Conservation (phyloP, 2,888 invertebrate species). For the Mamestra brassicae region DNA sequence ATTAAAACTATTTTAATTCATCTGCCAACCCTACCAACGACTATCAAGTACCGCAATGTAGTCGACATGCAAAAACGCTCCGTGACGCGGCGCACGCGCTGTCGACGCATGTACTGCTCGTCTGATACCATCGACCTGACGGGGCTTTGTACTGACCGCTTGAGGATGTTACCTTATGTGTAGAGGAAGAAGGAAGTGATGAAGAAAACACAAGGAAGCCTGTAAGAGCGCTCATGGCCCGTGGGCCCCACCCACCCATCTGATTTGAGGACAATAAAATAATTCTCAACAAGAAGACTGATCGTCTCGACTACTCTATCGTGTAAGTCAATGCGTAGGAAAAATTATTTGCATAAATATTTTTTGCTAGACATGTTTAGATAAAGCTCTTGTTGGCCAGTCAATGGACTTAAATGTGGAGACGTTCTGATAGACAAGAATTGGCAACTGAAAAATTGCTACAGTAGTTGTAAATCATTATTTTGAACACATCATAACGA, state of each 20-base stretch:
- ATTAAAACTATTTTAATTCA: neutral
- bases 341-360: neutral
- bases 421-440: neutral
- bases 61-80: slow-evolving; percentile 55
- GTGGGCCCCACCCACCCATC: too few species aligned
- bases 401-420: slow-evolving; percentile 10
- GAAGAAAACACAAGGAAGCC: neutral
- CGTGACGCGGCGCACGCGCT: slow-evolving; percentile 53
- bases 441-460: neutral
- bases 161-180: neutral
- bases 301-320: neutral
- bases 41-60: slow-evolving; percentile 56
- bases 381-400: slow-evolving; percentile 7
- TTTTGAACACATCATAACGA: slow-evolving; percentile 6
- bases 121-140: slow-evolving; percentile 14
- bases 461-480: slow-evolving; percentile 4
- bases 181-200: neutral
- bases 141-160: slow-evolving; percentile 16
- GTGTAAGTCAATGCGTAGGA: neutral
- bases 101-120: slow-evolving; percentile 12
- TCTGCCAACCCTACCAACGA: slow-evolving; percentile 41
- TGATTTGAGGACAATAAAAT: neutral
- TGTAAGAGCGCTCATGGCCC: neutral
- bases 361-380: slow-evolving; percentile 4
- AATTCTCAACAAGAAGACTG: neutral